Evolutionary conservation across 1,140 invertebrate genomes (phyloP), one percentile per base, ranked within the genome.

Genomic region (Aphidius gifuensis): DNA sequence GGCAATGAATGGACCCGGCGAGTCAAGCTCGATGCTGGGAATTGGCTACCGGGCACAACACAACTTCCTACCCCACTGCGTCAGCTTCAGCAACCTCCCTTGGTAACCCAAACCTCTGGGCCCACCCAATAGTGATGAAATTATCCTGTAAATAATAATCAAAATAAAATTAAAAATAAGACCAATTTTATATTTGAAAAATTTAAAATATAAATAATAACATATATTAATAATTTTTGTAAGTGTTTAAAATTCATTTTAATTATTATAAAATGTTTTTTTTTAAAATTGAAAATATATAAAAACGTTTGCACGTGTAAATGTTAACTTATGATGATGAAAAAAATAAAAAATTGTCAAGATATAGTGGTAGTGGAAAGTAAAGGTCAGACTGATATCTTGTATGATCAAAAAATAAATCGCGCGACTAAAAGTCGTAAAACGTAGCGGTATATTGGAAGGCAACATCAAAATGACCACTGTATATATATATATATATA

Each of bases 1-100:
- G 70, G 74, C 77, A 75, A 81, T 80, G 78, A 81, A 81, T 81
- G 80, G 78, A 80, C 75, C 78, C 78, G 74, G 72, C 78, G 78
- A 79, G 71, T 79, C 74, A 76, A 78, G 77, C 75, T 71, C 74
- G 68, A 64, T 39, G 70, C 74, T 71, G 72, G 78, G 76, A 80
- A 80, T 80, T 80, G 76, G 79, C 79, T 81, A 80, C 77, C 71
- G 77, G 78, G 76, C 74, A 78, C 77, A 79, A 70, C 75, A 70
- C 73, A 73, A 76, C 72, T 74, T 75, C 71, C 76, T 75, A 78
- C 74, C 75, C 77, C 74, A 75, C 74, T 73, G 71, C 73, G 69
- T 74, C 78, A 75, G 70, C 72, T 72, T 71, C 63, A 74, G 70
- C 76, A 70, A 74, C 71, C 76, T 73, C 69, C 68, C 62, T 16